Percentiles rank a stretch among this genome's conserved stretches.
Conservation (phyloP, 1,140 invertebrate species). For the Pemphigus obesinymphae region DNA sequence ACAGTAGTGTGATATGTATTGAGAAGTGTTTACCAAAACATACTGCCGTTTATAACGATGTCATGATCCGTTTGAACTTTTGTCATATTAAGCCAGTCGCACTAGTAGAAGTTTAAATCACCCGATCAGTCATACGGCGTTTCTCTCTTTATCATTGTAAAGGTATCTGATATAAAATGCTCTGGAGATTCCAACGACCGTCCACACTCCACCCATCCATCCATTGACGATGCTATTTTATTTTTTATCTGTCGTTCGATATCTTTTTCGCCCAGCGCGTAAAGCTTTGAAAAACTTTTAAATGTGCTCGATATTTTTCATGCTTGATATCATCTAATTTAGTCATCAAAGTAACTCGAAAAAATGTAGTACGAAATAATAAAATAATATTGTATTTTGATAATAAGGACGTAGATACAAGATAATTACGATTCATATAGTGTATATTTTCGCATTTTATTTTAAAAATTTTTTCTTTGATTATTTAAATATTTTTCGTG, state of each 20-base stretch:
- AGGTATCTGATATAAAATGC: neutral
- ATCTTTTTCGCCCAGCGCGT: conserved; percentile 14
- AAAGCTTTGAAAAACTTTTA: conserved; percentile 35
- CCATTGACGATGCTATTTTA: neutral
- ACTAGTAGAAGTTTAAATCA: conserved; percentile 2
- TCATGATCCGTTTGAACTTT: neutral
- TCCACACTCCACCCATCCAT: neutral
- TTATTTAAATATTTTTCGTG: too few relatives aligned
- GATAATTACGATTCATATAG: too few relatives aligned
- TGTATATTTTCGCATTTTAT: too few relatives aligned
- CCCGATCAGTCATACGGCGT: neutral
- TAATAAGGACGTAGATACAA: too few relatives aligned
- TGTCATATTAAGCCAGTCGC: neutral
- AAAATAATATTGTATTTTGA: too few relatives aligned
- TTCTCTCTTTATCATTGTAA: neutral
- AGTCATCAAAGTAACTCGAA: neutral
- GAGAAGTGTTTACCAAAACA: too few relatives aligned
- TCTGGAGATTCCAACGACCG: neutral
- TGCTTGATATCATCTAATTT: conserved; percentile 24
- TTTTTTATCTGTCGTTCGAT: neutral
- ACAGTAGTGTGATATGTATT: too few relatives aligned
- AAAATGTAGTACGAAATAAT: too few relatives aligned
- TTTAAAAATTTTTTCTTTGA: too few relatives aligned
- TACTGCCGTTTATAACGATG: neutral
- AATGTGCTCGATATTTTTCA: conserved; percentile 36